Percentiles rank a stretch among this genome's conserved stretches.
Conservation (phyloP, 2,797 vertebrate species). For the Monodelphis domestica region DNA sequence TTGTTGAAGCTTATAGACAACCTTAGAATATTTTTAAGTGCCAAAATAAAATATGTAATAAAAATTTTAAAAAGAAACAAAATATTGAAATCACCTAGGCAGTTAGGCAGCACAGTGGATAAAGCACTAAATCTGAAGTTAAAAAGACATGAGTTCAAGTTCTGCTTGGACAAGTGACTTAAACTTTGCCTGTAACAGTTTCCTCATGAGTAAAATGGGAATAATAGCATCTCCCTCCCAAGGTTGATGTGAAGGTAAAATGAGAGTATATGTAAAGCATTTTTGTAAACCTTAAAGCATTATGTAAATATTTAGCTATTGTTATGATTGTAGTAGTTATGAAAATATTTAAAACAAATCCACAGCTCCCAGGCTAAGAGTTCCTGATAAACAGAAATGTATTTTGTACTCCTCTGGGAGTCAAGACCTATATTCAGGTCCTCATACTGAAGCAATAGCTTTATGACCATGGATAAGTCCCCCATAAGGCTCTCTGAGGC, state of each 20-base stretch:
- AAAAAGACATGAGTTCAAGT: not conserved
- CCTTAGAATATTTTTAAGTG: not conserved
- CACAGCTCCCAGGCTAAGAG: not conserved
- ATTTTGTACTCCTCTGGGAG: not conserved
- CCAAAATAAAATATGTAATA: not conserved
- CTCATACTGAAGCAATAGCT: not conserved
- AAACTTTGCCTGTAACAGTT: not conserved
- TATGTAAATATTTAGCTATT: not conserved
- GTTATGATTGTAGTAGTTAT: not conserved
- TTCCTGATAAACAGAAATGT: not conserved
- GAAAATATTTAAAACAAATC: not conserved
- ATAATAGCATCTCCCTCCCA: not conserved
- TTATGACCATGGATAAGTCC: not conserved
- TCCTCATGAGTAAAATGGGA: not conserved
- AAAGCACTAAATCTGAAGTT: not conserved
- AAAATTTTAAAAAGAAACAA: not conserved
- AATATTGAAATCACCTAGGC: not conserved
- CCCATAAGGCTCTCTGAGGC: not conserved
- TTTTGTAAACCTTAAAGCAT: not conserved
- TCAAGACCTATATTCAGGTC: not conserved
- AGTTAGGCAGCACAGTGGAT: not conserved
- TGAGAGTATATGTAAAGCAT: not conserved
- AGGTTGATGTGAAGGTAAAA: not conserved
- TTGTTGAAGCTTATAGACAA: not conserved
- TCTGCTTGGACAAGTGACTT: not conserved